Evolutionary conservation across 2,113 vertebrate genomes (phyloP), one percentile per base, ranked within the genome.

Genomic region (Heterotilapia buettikoferi): DNA sequence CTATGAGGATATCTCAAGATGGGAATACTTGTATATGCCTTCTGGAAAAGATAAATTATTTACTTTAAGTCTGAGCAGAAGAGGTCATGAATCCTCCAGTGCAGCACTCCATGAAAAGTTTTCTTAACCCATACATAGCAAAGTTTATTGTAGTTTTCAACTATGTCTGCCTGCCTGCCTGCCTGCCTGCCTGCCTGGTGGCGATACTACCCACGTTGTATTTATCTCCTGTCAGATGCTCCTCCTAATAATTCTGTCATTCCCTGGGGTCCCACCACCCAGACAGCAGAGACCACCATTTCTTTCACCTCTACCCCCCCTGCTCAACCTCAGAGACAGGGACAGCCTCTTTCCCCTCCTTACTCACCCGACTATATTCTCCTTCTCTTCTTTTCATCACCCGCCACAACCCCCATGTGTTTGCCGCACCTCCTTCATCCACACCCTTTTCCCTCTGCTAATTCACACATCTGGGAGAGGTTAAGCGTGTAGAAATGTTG

Each of bases 161-260:
- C 88, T 86, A 85, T 86, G 90, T 91, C 90, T 93, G 90, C 80
- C 89, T 53, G 3, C 10, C 73, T 91, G 92, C 12, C 43, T 24
- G 54, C n/a, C 90, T 93, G 90, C 80, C 89, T 53, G 3, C 29
- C 57, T 63, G 59, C 91, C 94, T 86, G 85, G 54, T 6, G 90
- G 93, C 90, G 3, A 84, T 88, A 59, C 76, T 89, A 76, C 68
- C 88, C 87, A 85, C 66, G 6, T 81, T 92, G 90, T 89, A 88
- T 95, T 94, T 94, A 95, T 94, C 94, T 95, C 95, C 94, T 95
- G 88, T 93, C 88, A 94, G 86, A 95, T 92, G 90, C 88, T 87
- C 78, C 14, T 93, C 87, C 83, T 92, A 88, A 93, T 94, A 92
- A 93, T 85, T 81, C 80, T 82, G 73, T 87, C 84, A 84, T 88